Evolutionary conservation across 2,113 vertebrate genomes (phyloP).

Genomic region (Austrofundulus limnaeus): DNA sequence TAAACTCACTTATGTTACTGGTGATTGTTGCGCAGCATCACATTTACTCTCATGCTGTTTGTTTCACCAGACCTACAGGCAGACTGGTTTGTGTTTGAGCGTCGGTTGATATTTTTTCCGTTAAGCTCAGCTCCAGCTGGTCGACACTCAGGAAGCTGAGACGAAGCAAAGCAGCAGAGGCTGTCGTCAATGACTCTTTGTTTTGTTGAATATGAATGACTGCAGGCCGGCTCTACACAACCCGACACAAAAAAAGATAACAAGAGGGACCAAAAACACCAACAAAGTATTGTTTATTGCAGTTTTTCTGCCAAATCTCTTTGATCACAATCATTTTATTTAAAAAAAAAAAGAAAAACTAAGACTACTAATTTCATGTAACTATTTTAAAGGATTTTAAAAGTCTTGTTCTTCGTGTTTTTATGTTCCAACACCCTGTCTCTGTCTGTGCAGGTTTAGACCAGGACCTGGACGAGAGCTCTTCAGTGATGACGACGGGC

Average conservation of each 20-base stretch:
- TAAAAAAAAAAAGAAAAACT: too few relatives aligned
- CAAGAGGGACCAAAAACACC: neutral
- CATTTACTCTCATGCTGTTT: too few relatives aligned
- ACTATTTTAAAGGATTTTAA: too few relatives aligned
- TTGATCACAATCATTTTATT: too few relatives aligned
- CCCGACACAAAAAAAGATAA: too few relatives aligned
- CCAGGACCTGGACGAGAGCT: constrained; percentile 48
- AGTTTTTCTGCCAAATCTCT: neutral
- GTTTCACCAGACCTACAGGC: too few relatives aligned
- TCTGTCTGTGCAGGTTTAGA: constrained; percentile 32
- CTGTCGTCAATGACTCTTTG: constrained; percentile 27
- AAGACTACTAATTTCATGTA: too few relatives aligned
- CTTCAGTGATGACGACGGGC: constrained; percentile 35
- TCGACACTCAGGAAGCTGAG: constrained; percentile 24
- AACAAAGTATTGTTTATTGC: neutral
- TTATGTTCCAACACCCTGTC: neutral
- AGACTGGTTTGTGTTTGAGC: neutral
- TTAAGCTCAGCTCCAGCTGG: neutral
- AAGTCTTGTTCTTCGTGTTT: neutral
- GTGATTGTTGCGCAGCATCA: too few relatives aligned
- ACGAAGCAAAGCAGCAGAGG: neutral
- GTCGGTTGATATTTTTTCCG: neutral
- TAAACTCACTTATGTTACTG: too few relatives aligned
- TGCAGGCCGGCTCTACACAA: neutral
- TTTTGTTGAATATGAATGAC: constrained; percentile 16